These are phyloP conservation scores for Hypanus sabinus DNA, from an alignment of 2,113 vertebrate species.

Conservation along the genomic window DNA sequence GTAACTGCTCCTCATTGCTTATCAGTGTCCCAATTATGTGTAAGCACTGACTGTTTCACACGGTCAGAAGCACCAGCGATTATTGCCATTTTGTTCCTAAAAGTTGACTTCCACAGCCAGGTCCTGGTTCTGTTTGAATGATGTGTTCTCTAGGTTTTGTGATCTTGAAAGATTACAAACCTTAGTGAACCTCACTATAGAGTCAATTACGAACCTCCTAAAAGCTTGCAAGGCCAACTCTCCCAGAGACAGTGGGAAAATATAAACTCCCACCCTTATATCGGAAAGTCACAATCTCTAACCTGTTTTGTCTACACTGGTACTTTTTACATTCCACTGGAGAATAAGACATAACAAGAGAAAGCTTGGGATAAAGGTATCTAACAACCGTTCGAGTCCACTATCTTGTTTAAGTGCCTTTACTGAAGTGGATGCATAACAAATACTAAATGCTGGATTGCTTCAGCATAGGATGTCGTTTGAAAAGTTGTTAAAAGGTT, in stretches of 20 bases:
- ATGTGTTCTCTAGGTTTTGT: not conserved
- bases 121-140: not conserved
- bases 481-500: not conserved
- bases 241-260: not conserved
- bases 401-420: not conserved
- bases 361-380: not conserved
- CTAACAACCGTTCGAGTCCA: no score
- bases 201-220: not conserved
- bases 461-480: not conserved
- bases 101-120: not conserved
- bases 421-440: not conserved
- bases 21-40: not conserved
- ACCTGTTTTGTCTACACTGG: constrained; percentile 21
- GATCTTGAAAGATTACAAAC: not conserved
- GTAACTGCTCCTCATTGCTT: not conserved
- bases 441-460: not conserved
- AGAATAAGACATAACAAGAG: constrained; percentile 21
- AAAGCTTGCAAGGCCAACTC: not conserved
- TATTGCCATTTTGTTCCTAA: not conserved
- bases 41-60: not conserved
- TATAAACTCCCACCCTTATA: not conserved
- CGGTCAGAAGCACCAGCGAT: not conserved
- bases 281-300: not conserved
- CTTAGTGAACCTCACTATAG: not conserved
- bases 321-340: not conserved